Evolutionary conservation across 1,140 invertebrate genomes (phyloP).

Genomic region (Neocloeon triangulifer): DNA sequence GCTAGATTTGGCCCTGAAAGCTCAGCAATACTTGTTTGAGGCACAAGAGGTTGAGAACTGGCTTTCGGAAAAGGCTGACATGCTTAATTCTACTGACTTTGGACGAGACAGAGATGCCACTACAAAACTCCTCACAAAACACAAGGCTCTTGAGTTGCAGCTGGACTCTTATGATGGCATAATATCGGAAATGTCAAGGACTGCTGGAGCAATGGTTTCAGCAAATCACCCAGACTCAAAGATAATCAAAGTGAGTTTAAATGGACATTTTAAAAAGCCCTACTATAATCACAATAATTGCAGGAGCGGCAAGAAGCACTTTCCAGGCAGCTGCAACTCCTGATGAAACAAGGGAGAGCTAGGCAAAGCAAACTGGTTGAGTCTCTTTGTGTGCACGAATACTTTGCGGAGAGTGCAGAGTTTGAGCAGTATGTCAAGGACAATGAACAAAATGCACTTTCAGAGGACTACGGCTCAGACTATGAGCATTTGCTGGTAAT

Average conservation of each 20-base stretch:
- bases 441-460: conserved; percentile 69
- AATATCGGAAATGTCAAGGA: conserved; percentile 76
- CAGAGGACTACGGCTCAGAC: conserved; percentile 92
- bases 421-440: conserved; percentile 88
- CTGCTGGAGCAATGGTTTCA: conserved; percentile 52
- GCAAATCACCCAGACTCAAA: conserved; percentile 40
- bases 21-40: conserved; percentile 78
- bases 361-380: conserved; percentile 71
- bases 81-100: conserved; percentile 57
- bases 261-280: too few relatives aligned
- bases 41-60: conserved; percentile 81
- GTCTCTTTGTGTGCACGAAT: conserved; percentile 79
- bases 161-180: conserved; percentile 84
- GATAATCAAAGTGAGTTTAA: too few relatives aligned
- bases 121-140: conserved; percentile 74
- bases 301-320: conserved; percentile 52
- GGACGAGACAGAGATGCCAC: conserved; percentile 73
- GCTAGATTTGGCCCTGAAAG: conserved; percentile 63
- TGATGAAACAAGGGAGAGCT: conserved; percentile 57
- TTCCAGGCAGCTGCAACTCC: conserved; percentile 50
- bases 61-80: conserved; percentile 68
- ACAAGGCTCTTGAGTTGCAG: conserved; percentile 81
- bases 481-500: conserved; percentile 79
- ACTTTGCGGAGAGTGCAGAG: conserved; percentile 73
- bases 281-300: too few relatives aligned